Conservation (phyloP, 2,797 vertebrate genomes). For the Megaceryle alcyon region DNA sequence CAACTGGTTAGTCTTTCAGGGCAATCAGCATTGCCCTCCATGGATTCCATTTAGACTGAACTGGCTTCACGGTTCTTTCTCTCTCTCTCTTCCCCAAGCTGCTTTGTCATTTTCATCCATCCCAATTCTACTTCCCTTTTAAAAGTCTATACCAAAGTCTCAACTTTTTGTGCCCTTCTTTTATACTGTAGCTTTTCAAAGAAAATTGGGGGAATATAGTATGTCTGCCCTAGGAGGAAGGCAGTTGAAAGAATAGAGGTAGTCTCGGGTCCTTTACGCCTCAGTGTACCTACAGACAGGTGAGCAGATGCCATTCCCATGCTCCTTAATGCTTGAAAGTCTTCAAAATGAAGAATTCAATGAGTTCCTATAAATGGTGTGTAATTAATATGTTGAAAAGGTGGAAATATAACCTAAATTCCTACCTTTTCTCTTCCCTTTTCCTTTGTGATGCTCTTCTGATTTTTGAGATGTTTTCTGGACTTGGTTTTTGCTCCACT, state of each 20-base stretch:
- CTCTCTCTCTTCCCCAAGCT: background rate
- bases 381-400: background rate
- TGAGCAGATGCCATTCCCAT: background rate
- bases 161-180: background rate
- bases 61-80: background rate
- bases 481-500: background rate
- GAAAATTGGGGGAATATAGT: background rate
- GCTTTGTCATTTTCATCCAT: background rate
- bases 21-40: background rate
- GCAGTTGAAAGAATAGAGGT: background rate
- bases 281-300: background rate
- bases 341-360: background rate
- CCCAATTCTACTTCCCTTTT: background rate
- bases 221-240: background rate
- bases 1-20: background rate
- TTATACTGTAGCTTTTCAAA: background rate
- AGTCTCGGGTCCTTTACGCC: background rate
- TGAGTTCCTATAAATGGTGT: rapidly evolving
- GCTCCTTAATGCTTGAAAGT: background rate
- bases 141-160: background rate
- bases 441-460: background rate
- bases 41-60: background rate
- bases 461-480: background rate
- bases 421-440: background rate
- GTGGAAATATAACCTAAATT: background rate